Conservation (phyloP, 30 jellyfish, hydroid and myxozoan species). For the Phacellophora camtschatica region DNA sequence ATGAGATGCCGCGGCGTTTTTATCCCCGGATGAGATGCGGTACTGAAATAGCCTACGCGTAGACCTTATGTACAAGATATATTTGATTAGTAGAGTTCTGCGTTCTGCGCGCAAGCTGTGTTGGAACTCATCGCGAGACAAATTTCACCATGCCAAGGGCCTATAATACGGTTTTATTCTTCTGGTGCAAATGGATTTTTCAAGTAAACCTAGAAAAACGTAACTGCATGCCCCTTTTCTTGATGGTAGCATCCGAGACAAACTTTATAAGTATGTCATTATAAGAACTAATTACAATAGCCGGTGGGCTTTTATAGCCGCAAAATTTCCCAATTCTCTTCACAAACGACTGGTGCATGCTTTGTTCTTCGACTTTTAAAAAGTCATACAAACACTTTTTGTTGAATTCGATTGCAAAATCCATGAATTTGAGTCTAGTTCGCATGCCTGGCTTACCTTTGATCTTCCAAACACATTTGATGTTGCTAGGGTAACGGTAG, state of each 20-base stretch:
- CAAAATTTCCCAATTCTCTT: constrained; percentile 84
- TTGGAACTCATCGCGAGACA: no score
- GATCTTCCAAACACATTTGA: constrained; percentile 77
- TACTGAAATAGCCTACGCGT: no score
- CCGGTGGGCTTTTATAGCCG: constrained; percentile 70
- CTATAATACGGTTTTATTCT: no score
- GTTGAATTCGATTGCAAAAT: constrained; percentile 66
- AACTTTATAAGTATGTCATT: constrained; percentile 53
- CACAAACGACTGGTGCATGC: constrained; percentile 15
- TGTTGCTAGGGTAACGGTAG: constrained; percentile 67
- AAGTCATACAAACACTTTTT: constrained; percentile 72
- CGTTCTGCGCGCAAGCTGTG: no score
- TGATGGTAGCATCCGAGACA: constrained; percentile 83
- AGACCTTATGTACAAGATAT: no score
- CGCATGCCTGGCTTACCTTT: constrained; percentile 19
- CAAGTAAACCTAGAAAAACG: background rate
- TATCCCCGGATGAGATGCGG: no score
- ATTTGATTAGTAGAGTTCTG: no score
- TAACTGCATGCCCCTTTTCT: constrained; percentile 59
- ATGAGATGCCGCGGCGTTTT: no score
- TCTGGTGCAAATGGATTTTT: no score
- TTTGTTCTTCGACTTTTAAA: constrained; percentile 69
- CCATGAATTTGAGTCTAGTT: constrained; percentile 44
- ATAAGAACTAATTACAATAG: constrained; percentile 32
- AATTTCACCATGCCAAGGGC: no score